Evolutionary conservation across 2,113 vertebrate genomes (phyloP), one percentile per base, ranked within the genome.

Genomic region (Zapus hudsonius): DNA sequence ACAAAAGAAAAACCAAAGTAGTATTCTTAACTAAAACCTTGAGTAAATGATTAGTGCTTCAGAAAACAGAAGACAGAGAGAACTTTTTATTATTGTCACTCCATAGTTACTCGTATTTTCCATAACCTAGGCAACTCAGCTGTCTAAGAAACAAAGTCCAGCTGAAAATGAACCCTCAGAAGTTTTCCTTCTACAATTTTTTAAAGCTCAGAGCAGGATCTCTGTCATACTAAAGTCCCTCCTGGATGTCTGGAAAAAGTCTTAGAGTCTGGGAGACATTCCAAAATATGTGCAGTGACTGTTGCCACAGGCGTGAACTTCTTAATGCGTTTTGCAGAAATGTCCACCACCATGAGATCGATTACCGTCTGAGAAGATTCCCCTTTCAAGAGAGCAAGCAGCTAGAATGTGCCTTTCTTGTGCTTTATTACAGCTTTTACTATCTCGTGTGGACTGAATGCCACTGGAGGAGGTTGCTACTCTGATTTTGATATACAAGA

Each of bases 291-390:
- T 95, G 85, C 96, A 94, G 93, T 96, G 97, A 96, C 97, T 97
- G 89, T 92, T 95, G 94, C 98, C 97, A 97, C 97, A 97, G 97
- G 97, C 96, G 96, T 97, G 97, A 98, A 97, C 97, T 97, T 95
- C 97, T 97, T 98, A 98, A 98, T 98, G 98, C 76, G 44, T 98
- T 98, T 98, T 97, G 97, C 98, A 98, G 98, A 97, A 96, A 96
- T 93, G 95, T 96, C 95, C 69, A 88, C 70, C 87, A 66, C 95
- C 91, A 95, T 95, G 93, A 97, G 97, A 97, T 55, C 96, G 97
- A 98, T 98, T 96, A 88, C 97, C 95, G 97, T 98, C 98, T 98
- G 97, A 98, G 97, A 97, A 96, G 75, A 76, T 84, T 74, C 20
- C 11, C 94, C 96, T 97, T 97, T 96, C 90, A 96, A 97, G 97